Conservation (phyloP, 2,113 vertebrate species). For the Periophthalmus modestus region DNA sequence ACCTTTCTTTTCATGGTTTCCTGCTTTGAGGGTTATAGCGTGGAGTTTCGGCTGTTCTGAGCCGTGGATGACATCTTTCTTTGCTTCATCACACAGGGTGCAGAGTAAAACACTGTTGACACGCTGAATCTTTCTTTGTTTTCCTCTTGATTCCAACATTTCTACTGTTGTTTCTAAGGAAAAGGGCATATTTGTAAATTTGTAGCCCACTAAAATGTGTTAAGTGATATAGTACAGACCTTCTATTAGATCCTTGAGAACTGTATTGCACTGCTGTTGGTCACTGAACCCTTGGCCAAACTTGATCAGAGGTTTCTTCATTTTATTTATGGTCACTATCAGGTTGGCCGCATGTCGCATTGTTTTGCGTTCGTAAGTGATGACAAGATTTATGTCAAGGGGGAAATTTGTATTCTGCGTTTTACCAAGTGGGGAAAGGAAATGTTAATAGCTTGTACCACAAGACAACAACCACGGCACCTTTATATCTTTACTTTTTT, state of each 20-base stretch:
- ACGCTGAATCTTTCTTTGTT: neutral
- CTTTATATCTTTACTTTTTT: neutral
- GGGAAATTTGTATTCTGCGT: neutral
- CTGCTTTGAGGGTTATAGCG: slow-evolving; percentile 57
- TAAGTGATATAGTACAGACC: slow-evolving; percentile 36
- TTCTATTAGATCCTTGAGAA: slow-evolving; percentile 45
- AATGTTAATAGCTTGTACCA: neutral
- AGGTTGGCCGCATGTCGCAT: slow-evolving; percentile 37
- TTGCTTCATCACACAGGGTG: slow-evolving; percentile 26
- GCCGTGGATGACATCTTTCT: slow-evolving; percentile 37
- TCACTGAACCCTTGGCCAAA: neutral
- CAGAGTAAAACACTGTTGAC: neutral
- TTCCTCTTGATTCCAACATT: neutral
- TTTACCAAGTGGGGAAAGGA: slow-evolving; percentile 17
- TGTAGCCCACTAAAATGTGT: neutral
- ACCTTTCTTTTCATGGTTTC: slow-evolving; percentile 40
- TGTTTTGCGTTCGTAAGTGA: slow-evolving; percentile 13
- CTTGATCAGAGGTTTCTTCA: neutral
- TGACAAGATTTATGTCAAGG: slow-evolving; percentile 22
- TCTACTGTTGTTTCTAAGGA: neutral
- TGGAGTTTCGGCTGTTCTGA: neutral
- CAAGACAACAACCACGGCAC: too few species aligned
- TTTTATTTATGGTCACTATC: slow-evolving; percentile 38
- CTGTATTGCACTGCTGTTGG: slow-evolving; percentile 13
- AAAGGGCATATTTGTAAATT: neutral